Evolutionary conservation across 2,797 vertebrate species (phyloP).

Genomic region (Echiichthys vipera): DNA sequence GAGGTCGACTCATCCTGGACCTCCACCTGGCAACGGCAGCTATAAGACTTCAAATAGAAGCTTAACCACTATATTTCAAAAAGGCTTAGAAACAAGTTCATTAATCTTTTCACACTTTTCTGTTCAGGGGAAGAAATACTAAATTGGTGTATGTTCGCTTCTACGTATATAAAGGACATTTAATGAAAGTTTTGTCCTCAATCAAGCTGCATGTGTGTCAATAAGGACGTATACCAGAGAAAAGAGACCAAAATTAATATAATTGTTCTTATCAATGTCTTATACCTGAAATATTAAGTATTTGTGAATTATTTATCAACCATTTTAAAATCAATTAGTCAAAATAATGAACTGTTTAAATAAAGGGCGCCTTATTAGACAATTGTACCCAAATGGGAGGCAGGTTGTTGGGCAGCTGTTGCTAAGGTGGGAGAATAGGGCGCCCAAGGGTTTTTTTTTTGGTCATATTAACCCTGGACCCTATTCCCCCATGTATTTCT

Average conservation of each 20-base stretch:
- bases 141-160: constrained; percentile 1
- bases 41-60: constrained; percentile 49
- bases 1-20: constrained; percentile 44
- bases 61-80: constrained; percentile 32
- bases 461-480: no score
- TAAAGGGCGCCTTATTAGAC: not conserved
- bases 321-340: not conserved
- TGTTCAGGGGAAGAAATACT: constrained; percentile 8
- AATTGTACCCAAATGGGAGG: not conserved
- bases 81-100: constrained; percentile 49
- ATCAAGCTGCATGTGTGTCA: not conserved
- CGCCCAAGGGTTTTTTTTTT: no score
- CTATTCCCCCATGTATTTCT: no score
- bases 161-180: constrained; percentile 5
- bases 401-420: not conserved
- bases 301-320: not conserved
- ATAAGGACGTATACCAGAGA: not conserved
- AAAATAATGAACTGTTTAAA: not conserved
- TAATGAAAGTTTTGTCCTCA: constrained; percentile 15
- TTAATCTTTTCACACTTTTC: constrained; percentile 39
- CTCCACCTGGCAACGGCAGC: constrained; percentile 30
- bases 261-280: no score
- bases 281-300: not conserved
- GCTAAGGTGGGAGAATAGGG: not conserved
- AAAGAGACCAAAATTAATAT: not conserved